A percentile compares a stretch with the other conserved stretches of the same genome.
These are phyloP conservation scores for Druceiella hillmani DNA, from an alignment of 2,888 invertebrate genomes.

Conservation along the genomic window DNA sequence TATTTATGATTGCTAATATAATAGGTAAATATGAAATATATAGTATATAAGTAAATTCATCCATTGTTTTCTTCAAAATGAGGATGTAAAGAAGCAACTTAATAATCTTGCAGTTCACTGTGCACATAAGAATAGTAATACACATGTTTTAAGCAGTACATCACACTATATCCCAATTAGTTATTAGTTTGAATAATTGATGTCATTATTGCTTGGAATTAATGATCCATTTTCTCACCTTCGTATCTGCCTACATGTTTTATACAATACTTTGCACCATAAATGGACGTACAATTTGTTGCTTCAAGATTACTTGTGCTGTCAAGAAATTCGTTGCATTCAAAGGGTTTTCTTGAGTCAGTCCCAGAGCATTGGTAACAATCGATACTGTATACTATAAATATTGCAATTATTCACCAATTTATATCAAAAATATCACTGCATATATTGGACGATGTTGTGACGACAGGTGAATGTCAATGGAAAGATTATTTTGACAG, in stretches of 20 bases:
- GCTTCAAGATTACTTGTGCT: slow-evolving; percentile 60
- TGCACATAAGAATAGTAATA: too few species aligned
- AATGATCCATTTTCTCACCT: slow-evolving; percentile 52
- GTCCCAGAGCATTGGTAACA: slow-evolving; percentile 91
- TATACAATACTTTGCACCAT: slow-evolving; percentile 83
- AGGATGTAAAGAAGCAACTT: too few species aligned
- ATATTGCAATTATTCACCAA: too few species aligned
- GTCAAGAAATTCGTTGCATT: slow-evolving; percentile 76
- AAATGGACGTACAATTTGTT: slow-evolving; percentile 70
- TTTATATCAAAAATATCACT: too few species aligned
- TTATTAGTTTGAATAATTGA: slow-evolving; percentile 4
- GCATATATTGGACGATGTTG: too few species aligned
- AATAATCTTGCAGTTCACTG: too few species aligned
- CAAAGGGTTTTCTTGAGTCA: slow-evolving; percentile 68
- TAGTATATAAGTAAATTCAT: too few species aligned
- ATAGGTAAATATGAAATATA: too few species aligned
- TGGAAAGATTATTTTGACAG: too few species aligned
- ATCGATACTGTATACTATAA: slow-evolving; percentile 60
- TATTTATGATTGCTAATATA: too few species aligned
- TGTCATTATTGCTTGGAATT: slow-evolving; percentile 10
- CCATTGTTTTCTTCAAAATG: too few species aligned
- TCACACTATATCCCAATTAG: neutral
- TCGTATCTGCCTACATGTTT: slow-evolving; percentile 90
- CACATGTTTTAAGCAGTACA: neutral
- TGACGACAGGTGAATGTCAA: too few species aligned